phyloP scores from a whole-genome alignment of 2,888 invertebrate species.

The Nymphalis c-album region DNA sequence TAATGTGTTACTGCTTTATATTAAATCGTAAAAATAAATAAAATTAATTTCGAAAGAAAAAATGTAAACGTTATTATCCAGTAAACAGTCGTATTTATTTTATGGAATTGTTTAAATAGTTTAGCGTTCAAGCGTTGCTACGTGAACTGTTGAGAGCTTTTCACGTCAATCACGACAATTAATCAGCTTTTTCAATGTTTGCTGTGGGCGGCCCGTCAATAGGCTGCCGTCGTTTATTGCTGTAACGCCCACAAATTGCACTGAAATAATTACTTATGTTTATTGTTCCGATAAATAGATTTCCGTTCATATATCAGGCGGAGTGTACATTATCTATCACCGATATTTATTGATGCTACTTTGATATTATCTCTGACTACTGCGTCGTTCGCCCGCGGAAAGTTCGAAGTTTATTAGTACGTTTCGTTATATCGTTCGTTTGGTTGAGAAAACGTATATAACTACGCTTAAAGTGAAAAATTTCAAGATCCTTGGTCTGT shows the following conservation, averaged over 20 bases:
- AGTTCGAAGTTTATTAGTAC: too few relatives aligned
- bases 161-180: slow-evolving; percentile 36
- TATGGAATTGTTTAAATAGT: background rate
- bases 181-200: slow-evolving; percentile 38
- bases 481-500: too few relatives aligned
- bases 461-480: too few relatives aligned
- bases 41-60: background rate
- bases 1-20: background rate
- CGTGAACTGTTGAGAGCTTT: slow-evolving; percentile 12
- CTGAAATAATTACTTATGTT: slow-evolving; percentile 22
- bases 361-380: too few relatives aligned
- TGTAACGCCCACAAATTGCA: slow-evolving; percentile 42
- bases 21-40: background rate
- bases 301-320: background rate
- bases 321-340: background rate
- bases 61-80: background rate
- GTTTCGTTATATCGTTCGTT: too few relatives aligned
- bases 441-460: too few relatives aligned
- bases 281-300: background rate
- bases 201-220: slow-evolving; percentile 42
- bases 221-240: slow-evolving; percentile 42
- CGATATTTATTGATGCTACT: too few relatives aligned
- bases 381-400: too few relatives aligned
- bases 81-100: background rate
- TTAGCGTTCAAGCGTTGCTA: background rate